phyloP scores from a whole-genome alignment of 2,797 vertebrate species.

The Phrynocephalus forsythii region DNA sequence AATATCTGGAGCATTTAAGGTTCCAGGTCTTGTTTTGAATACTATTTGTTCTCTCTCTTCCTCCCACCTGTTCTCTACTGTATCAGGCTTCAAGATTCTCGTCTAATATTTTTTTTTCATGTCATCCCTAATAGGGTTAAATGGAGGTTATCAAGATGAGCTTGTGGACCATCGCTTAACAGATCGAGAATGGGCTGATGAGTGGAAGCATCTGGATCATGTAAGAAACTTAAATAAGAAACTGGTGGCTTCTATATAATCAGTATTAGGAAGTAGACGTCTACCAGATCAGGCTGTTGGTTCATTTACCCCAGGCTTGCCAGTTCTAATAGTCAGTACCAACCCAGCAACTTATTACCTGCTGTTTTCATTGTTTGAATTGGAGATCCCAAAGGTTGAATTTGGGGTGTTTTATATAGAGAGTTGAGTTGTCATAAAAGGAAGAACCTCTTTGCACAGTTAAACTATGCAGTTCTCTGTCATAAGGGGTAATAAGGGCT shows the following conservation, averaged over 20 bases:
- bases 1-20: no score
- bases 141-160: conserved; percentile 95
- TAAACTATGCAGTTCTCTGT: not conserved
- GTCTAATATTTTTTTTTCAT: conserved; percentile 1
- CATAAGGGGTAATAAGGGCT: not conserved
- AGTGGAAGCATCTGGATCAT: conserved; percentile 99
- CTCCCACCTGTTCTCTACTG: not conserved
- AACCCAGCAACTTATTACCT: not conserved
- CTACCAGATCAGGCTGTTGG: not conserved
- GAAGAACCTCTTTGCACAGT: not conserved
- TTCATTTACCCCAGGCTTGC: not conserved
- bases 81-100: not conserved
- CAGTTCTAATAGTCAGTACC: not conserved
- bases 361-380: not conserved
- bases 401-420: not conserved
- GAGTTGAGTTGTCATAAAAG: not conserved
- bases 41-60: no score
- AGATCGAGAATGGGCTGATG: conserved; percentile 98
- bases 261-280: not conserved
- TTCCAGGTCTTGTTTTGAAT: no score
- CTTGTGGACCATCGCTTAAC: conserved; percentile 97
- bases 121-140: conserved; percentile 83
- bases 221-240: conserved; percentile 80
- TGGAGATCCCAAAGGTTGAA: not conserved
- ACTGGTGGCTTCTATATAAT: conserved; percentile 1